These are phyloP conservation scores for Nibea coibor DNA, from an alignment of 2,113 vertebrate species.

Conservation along the genomic window DNA sequence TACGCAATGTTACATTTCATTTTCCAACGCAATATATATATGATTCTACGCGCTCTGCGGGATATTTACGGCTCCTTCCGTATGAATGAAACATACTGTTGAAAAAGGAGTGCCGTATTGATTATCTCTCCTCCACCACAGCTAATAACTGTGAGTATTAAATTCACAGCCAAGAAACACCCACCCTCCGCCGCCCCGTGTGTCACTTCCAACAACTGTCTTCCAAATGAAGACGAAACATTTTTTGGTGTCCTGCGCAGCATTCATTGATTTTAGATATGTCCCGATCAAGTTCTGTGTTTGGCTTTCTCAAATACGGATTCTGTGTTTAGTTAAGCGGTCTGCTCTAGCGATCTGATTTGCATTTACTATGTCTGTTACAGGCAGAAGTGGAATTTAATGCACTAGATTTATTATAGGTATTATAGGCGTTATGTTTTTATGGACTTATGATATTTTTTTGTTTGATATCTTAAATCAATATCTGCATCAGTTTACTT, in stretches of 20 bases:
- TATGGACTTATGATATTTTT: background rate
- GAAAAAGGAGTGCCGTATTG: slow-evolving; percentile 25
- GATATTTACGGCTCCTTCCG: slow-evolving; percentile 14
- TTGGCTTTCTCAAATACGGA: slow-evolving; percentile 59
- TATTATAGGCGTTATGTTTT: too few species aligned
- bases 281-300: slow-evolving; percentile 38
- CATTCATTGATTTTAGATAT: slow-evolving; percentile 15
- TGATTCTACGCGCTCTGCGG: slow-evolving; percentile 12
- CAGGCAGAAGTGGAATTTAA: background rate
- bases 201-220: slow-evolving; percentile 40
- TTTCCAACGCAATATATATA: slow-evolving; percentile 27
- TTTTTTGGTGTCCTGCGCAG: slow-evolving; percentile 22
- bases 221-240: slow-evolving; percentile 29
- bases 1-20: slow-evolving; percentile 4
- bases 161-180: slow-evolving; percentile 60
- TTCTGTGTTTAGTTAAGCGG: slow-evolving; percentile 44
- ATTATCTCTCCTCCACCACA: slow-evolving; percentile 46
- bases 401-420: background rate
- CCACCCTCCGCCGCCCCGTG: slow-evolving; percentile 51
- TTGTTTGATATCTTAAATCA: background rate
- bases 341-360: slow-evolving; percentile 8
- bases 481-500: too few species aligned
- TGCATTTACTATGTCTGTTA: slow-evolving; percentile 18
- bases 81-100: slow-evolving; percentile 39
- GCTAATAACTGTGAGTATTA: slow-evolving; percentile 37